Base-by-base conservation (phyloP, 1,140 invertebrate species). In the Diabrotica undecimpunctata region DNA sequence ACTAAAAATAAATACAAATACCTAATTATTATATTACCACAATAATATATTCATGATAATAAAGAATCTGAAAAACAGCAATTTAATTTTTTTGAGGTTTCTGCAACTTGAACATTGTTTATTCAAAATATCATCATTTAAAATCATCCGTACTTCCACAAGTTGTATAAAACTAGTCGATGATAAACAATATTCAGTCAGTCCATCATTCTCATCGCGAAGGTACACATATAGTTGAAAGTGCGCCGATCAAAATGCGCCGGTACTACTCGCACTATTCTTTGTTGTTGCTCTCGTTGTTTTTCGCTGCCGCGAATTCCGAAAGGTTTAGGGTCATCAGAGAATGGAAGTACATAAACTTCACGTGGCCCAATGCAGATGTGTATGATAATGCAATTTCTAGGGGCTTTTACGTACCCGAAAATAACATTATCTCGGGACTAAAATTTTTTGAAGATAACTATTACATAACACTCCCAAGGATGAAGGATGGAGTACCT, bases 401-500 rank as follows among this genome's bases (percentile, higher is more conserved):
- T 54, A 78, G 79, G 37, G 79, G 80, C 39, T 72, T 76, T 35
- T 90, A 86, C 71, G 79, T 87, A 46, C 82, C 84, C 2, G 80
- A 84, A 70, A 88, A 88, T 74, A 85, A 84, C 54, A 74, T 86
- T 46, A 81, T 88, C 36, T 80, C 84, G 35, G 86, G 86, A 11
- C 82, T 88, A 54, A 88, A 85, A 73, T 81, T 84, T 58, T 87
- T 83, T 81, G 81, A 83, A n/a, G 81, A 83, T 62, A 82, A 81
- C 57, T 83, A 87, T 71, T 89, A 84, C 70, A 57, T 90, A 53
- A 85, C 86, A 4, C 61, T 89, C 52, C 88, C 88, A 9, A 80
- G 88, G 59, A 86, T 86, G 82, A 82, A 83, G 57, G 72, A 76
- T 38, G 88, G 88, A 4, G 86, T 89, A 5, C 88, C 88, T 9